A percentile compares a stretch with the other conserved stretches of the same genome.
Conservation (phyloP, 2,888 invertebrate genomes). For the Scaptomyza caliginosa region DNA sequence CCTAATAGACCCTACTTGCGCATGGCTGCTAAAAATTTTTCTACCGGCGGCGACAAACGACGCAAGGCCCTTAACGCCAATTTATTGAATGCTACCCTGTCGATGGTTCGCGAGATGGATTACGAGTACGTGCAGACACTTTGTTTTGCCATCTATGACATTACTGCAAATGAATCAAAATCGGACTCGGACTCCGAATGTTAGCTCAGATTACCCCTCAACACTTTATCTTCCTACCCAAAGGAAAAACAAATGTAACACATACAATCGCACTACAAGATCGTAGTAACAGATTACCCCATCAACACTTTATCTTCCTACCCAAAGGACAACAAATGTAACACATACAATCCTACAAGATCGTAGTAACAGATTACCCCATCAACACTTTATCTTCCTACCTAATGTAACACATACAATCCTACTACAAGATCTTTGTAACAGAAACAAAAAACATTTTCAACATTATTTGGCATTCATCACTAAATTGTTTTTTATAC, state of each 20-base stretch:
- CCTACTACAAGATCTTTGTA: too few relatives aligned
- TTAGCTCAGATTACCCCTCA: background rate
- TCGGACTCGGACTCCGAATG: background rate
- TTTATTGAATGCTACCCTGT: background rate
- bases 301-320: too few relatives aligned
- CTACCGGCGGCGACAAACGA: background rate
- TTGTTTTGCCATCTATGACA: background rate
- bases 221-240: background rate
- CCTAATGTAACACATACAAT: too few relatives aligned
- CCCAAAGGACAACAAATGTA: too few relatives aligned
- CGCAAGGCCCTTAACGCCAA: background rate
- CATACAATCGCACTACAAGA: too few relatives aligned
- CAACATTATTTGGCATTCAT: too few relatives aligned
- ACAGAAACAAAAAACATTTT: too few relatives aligned
- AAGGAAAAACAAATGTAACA: background rate
- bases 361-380: too few relatives aligned
- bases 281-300: too few relatives aligned
- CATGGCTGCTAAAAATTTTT: background rate
- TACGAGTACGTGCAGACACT: background rate
- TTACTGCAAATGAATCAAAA: background rate
- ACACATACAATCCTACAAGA: too few relatives aligned
- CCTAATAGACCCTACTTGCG: background rate
- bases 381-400: too few relatives aligned
- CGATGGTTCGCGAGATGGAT: background rate
- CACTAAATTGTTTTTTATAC: too few relatives aligned